Conservation (phyloP, 2,888 invertebrate species). For the Serripes groenlandicus region DNA sequence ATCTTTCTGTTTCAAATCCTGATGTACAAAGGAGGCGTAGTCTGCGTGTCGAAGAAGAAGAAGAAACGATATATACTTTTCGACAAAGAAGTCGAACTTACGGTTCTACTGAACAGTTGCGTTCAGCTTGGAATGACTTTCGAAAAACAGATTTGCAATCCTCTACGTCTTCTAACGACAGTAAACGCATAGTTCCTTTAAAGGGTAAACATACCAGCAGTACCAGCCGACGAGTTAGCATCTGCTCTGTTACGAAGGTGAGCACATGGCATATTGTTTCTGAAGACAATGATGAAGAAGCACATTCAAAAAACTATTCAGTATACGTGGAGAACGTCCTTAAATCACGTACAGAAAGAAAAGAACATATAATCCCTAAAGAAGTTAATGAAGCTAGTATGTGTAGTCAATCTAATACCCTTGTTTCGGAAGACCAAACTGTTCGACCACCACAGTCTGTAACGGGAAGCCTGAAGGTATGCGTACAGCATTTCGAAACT, state of each 20-base stretch:
- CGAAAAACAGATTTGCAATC: too few species aligned
- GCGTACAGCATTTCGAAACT: conserved; percentile 2
- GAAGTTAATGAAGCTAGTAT: neutral
- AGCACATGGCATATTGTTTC: neutral
- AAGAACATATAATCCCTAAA: too few species aligned
- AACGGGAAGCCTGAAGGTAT: neutral
- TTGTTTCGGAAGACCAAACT: neutral
- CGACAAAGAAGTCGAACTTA: too few species aligned
- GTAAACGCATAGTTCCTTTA: too few species aligned
- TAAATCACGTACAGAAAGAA: neutral
- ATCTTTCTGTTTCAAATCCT: too few species aligned
- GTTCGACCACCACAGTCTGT: neutral
- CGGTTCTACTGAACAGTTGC: too few species aligned
- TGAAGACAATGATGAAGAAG: neutral
- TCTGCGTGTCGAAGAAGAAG: too few species aligned
- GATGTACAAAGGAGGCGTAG: too few species aligned
- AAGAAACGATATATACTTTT: too few species aligned
- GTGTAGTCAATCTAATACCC: neutral
- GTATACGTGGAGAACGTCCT: neutral
- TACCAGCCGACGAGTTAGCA: neutral
- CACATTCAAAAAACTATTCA: neutral
- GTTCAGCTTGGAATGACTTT: too few species aligned
- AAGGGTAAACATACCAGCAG: too few species aligned
- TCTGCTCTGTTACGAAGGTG: neutral
- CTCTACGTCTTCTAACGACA: too few species aligned